These are phyloP conservation scores for Arnoldichthys spilopterus DNA, from an alignment of 2,797 vertebrate genomes.

Conservation along the genomic window DNA sequence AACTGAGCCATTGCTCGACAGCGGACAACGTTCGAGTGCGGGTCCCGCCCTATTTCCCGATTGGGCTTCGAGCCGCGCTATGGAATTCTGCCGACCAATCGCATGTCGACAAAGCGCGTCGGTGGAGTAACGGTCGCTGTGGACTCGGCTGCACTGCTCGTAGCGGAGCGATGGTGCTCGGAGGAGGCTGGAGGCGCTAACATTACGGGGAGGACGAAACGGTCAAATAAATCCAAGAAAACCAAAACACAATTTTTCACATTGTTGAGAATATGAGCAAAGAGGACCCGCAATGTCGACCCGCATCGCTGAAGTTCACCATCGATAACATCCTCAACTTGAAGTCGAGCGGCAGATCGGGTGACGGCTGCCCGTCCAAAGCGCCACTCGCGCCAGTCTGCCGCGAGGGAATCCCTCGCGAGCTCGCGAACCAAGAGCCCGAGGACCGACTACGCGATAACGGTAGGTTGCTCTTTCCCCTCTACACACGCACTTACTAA, in stretches of 20 bases:
- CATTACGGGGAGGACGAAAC: not conserved
- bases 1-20: not conserved
- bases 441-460: constrained; percentile 59
- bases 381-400: constrained; percentile 34
- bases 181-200: constrained; percentile 60
- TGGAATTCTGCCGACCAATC: constrained; percentile 72
- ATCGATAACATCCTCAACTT: constrained; percentile 84
- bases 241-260: not conserved
- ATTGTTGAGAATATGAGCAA: constrained; percentile 80
- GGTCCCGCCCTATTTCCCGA: constrained; percentile 61
- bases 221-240: not conserved
- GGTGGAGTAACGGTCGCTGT: constrained; percentile 55
- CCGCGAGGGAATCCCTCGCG: constrained; percentile 62
- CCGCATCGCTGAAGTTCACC: constrained; percentile 81
- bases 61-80: constrained; percentile 63
- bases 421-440: constrained; percentile 58
- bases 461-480: not conserved
- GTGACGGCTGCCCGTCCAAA: constrained; percentile 67
- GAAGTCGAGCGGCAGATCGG: constrained; percentile 70
- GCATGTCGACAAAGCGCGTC: constrained; percentile 56
- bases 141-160: constrained; percentile 65
- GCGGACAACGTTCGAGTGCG: not conserved
- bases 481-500: no score
- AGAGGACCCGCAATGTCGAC: constrained; percentile 77
- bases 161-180: constrained; percentile 76